Base-by-base conservation (phyloP, 92 coral and sea anemone species). In the Metridium senile region DNA sequence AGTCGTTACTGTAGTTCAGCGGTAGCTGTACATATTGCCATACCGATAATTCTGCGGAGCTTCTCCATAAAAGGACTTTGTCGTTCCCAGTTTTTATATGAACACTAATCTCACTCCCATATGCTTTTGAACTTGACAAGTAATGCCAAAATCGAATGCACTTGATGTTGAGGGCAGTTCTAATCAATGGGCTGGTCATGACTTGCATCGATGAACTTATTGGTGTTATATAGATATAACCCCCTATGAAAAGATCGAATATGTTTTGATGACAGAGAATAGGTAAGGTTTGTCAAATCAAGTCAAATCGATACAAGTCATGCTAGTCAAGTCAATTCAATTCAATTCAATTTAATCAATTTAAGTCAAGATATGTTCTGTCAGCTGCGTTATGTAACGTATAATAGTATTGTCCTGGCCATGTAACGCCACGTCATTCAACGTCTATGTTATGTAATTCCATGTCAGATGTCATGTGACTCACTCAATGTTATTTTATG, bases 21-120 rank as follows among this genome's bases (percentile, higher is more conserved):
- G 76, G 76, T 56, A 54, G 22, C 66, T 72, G 76, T 30, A 46
- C 62, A 59, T 72, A 72, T 72, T 72, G 64, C 76, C 76, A 72
- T 29, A 1, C 20, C 18, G 4, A 1, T 54, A 59, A 46, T n/a
- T 72, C 76, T 0, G 76, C 56, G 0, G 76, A 29, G 49, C 43
- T 54, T 0, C 43, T 33, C 76, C 76, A 72, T 72, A 54, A 13
- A 4, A 21, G 20, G 59, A 54, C 59, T 30, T 17, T 39, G 17
- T 21, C 18, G 6, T 39, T 39, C 49, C 49, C 49, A 39, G 49
- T 39, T 17, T 17, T 54, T 1, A 9, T 20, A 25, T 30, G 66
- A 22, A 53, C n/a, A 7, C 49, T 35, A 11, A 72, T 54, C 30
- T 53, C 47, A 34, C 66, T 72, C 28, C 76, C 66, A 17, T 30